These are phyloP conservation scores for Hypomecis punctinalis DNA, from an alignment of 2,888 invertebrate species.

Conservation along the genomic window DNA sequence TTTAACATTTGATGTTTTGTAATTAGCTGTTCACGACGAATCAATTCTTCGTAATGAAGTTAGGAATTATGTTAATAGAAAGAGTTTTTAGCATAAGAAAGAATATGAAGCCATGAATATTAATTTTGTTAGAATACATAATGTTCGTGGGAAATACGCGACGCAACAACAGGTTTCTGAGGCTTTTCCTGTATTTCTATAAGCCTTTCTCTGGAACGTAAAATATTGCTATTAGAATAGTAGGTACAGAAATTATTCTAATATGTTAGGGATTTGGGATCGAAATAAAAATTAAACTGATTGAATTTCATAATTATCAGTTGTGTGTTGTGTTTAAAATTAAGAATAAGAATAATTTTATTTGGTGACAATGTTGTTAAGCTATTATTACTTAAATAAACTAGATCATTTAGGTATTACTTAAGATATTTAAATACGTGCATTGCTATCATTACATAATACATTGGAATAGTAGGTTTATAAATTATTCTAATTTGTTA, in stretches of 20 bases:
- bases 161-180: slow-evolving; percentile 20
- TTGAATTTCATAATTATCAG: too few relatives aligned
- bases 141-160: slow-evolving; percentile 27
- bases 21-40: slow-evolving; percentile 28
- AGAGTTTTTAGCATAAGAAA: slow-evolving; percentile 33
- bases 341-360: too few relatives aligned
- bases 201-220: slow-evolving; percentile 9
- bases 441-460: too few relatives aligned
- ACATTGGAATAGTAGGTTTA: too few relatives aligned
- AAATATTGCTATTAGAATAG: background rate
- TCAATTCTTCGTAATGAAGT: slow-evolving; percentile 30
- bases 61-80: slow-evolving; percentile 27
- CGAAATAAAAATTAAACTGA: too few relatives aligned
- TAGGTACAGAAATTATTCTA: too few relatives aligned
- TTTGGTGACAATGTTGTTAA: too few relatives aligned
- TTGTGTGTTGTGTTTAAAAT: too few relatives aligned
- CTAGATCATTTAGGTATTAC: too few relatives aligned
- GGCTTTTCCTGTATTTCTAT: slow-evolving; percentile 27
- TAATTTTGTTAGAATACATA: slow-evolving; percentile 31
- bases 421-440: too few relatives aligned
- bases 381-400: too few relatives aligned
- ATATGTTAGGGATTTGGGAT: background rate
- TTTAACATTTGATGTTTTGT: slow-evolving; percentile 26
- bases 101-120: slow-evolving; percentile 32
- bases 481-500: too few relatives aligned